These are phyloP conservation scores for Mellilla xanthometata DNA, from an alignment of 2,888 invertebrate species.

Conservation along the genomic window DNA sequence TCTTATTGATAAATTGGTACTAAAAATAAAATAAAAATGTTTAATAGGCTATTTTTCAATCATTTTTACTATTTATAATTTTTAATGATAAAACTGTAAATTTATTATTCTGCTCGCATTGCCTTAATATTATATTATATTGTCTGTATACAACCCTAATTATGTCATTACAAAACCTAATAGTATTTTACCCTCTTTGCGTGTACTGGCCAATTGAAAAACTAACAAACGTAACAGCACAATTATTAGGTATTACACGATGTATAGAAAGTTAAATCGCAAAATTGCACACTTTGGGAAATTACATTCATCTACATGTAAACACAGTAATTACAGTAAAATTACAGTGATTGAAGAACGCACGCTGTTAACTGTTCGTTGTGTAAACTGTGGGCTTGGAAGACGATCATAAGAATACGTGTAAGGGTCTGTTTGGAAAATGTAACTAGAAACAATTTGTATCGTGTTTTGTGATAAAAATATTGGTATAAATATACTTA, in stretches of 20 bases:
- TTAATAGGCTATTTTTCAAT: too few relatives aligned
- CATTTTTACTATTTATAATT: too few relatives aligned
- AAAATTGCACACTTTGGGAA: conserved; percentile 45
- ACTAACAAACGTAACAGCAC: conserved; percentile 32
- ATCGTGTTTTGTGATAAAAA: too few relatives aligned
- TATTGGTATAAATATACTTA: too few relatives aligned
- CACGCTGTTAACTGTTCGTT: conserved; percentile 19
- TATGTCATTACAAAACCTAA: neutral
- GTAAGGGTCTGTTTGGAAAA: neutral
- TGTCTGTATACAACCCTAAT: neutral
- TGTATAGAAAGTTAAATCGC: conserved; percentile 58
- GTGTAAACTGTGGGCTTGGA: conserved; percentile 20
- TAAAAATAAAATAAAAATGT: too few relatives aligned
- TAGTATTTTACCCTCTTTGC: conserved; percentile 22
- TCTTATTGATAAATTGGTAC: too few relatives aligned
- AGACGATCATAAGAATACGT: too few relatives aligned
- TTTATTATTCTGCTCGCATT: too few relatives aligned
- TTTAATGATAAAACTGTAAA: too few relatives aligned
- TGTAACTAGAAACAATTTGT: too few relatives aligned
- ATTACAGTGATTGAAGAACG: conserved; percentile 40
- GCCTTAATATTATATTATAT: too few relatives aligned
- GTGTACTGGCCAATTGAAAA: conserved; percentile 24
- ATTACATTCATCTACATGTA: conserved; percentile 34
- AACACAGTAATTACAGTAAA: conserved; percentile 38
- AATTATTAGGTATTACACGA: conserved; percentile 37